phyloP scores from a whole-genome alignment of 1,140 invertebrate genomes.

The Phocides pigmalion region DNA sequence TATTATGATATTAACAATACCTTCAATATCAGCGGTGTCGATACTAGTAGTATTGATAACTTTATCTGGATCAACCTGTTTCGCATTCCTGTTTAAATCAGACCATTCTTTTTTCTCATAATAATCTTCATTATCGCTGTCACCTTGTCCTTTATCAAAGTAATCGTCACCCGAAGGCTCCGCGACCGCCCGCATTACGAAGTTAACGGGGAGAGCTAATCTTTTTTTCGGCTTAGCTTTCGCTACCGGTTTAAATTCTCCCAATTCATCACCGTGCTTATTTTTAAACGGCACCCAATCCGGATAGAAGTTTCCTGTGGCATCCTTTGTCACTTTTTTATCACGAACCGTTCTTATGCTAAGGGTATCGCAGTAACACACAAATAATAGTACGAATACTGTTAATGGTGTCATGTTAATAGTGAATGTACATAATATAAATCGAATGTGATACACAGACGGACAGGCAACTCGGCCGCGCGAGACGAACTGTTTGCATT shows the following conservation, averaged over 20 bases:
- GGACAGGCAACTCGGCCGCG: slow-evolving; percentile 48
- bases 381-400: slow-evolving; percentile 44
- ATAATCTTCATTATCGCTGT: slow-evolving; percentile 63
- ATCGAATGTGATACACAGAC: slow-evolving; percentile 38
- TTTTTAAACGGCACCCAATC: slow-evolving; percentile 77
- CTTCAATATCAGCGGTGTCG: slow-evolving; percentile 66
- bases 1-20: slow-evolving; percentile 66
- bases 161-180: slow-evolving; percentile 61
- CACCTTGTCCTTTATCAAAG: slow-evolving; percentile 61
- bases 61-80: slow-evolving; percentile 40
- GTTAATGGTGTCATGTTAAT: slow-evolving; percentile 43
- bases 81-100: slow-evolving; percentile 47
- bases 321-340: slow-evolving; percentile 60
- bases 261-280: slow-evolving; percentile 68
- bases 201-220: slow-evolving; percentile 67
- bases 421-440: slow-evolving; percentile 45
- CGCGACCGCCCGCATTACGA: slow-evolving; percentile 56
- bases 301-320: slow-evolving; percentile 60
- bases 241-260: slow-evolving; percentile 60
- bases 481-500: slow-evolving; percentile 59
- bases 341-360: slow-evolving; percentile 61
- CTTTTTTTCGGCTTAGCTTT: slow-evolving; percentile 69
- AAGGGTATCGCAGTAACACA: slow-evolving; percentile 41
- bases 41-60: slow-evolving; percentile 43
- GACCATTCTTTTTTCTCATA: slow-evolving; percentile 75